Base-by-base conservation (phyloP, 2,113 vertebrate genomes). In the Ciconia boyciana region DNA sequence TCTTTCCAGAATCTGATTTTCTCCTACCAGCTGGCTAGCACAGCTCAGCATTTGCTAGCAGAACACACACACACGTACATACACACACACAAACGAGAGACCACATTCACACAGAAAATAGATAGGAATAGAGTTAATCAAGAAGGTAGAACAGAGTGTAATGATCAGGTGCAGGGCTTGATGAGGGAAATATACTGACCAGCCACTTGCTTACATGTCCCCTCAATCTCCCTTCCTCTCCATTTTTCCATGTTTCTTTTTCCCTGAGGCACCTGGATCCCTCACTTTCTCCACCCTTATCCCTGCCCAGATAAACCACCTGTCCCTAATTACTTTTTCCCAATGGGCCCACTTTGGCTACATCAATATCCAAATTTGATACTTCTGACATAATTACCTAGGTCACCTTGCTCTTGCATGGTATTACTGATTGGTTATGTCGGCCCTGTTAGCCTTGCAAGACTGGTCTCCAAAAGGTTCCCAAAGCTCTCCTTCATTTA, bases 51-150 rank as follows among this genome's bases (percentile, higher is more conserved):
- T 51, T 28, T 48, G 16, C 32, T 49, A 41, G 41, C 25, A 72
- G 13, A 58, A 5, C 6, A 19, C 48, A 25, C 6, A 51, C 16
- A 20, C 9, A 8, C 3, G 5, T 2, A 5, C 29, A 10, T 32
- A 5, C 20, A 8, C 3, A 17, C 3, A 24, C 34, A 43, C 5
- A 17, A 20, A 61, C 0, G 2, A 25, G n/a, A 68, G 28, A 22
- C 4, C 5, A 28, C 19, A 43, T 29, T 60, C 2, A 1, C 13
- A 55, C 12, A 52, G 43, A 18, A 44, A 84, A 65, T 2, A 49
- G 13, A 4, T 7, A 52, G 58, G n/a, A 55, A 16, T 1, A 51
- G 10, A 7, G 18, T 44, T 81, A 9, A 21, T 28, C 19, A 36
- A 26, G 26, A 54, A 60, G 14, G 17, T 18, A 74, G 8, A 70